These are phyloP conservation scores for Nettapus auritus DNA, from an alignment of 2,113 vertebrate genomes.

Conservation along the genomic window DNA sequence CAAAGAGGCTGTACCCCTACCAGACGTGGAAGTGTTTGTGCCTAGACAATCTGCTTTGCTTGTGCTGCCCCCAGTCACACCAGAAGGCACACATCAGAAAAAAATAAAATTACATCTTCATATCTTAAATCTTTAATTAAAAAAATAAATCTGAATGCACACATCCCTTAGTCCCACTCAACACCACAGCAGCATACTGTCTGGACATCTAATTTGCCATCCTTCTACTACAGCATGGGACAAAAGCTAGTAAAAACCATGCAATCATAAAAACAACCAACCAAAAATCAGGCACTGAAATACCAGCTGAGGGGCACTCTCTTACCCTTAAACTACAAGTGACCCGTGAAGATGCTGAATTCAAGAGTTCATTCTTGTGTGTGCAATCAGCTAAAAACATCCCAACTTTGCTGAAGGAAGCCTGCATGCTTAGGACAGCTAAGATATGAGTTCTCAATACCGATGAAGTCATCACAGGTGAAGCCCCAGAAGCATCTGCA, in stretches of 20 bases:
- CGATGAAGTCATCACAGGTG: background rate
- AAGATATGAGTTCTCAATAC: background rate
- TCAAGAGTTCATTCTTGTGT: background rate
- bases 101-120: background rate
- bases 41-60: background rate
- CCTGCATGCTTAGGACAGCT: accelerated
- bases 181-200: background rate
- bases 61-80: background rate
- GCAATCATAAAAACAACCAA: background rate
- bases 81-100: background rate
- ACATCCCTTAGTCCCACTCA: background rate
- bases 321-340: background rate
- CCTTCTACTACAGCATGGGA: background rate
- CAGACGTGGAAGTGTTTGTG: background rate
- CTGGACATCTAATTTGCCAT: background rate
- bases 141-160: background rate
- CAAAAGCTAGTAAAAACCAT: background rate
- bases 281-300: background rate
- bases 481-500: background rate
- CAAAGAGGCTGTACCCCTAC: background rate
- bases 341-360: background rate
- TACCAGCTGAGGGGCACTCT: background rate
- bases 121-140: background rate
- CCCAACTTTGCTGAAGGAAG: background rate
- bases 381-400: background rate